Evolutionary conservation across 2,797 vertebrate genomes (phyloP).

Genomic region (Morus bassanus): DNA sequence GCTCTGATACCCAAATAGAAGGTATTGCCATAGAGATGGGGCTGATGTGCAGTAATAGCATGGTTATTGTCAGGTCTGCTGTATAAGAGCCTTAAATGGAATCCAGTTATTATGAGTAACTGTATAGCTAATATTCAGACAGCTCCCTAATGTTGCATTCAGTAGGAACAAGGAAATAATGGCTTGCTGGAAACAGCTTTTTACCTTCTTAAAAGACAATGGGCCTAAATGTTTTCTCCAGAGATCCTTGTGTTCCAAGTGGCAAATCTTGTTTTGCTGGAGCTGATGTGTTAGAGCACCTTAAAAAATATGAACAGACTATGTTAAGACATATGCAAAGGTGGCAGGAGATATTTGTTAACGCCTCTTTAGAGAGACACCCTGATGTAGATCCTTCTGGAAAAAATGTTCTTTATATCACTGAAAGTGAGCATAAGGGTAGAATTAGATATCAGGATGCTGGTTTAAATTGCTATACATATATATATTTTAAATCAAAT

Average conservation of each 20-base stretch:
- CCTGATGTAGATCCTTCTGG: rapidly evolving
- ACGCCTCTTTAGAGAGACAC: not conserved
- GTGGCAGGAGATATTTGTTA: not conserved
- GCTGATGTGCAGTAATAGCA: not conserved
- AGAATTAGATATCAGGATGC: not conserved
- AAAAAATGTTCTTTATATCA: not conserved
- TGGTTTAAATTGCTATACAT: not conserved
- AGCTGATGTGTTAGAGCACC: not conserved
- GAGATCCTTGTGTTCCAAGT: not conserved
- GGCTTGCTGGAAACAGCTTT: not conserved
- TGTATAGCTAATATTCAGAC: not conserved
- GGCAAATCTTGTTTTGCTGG: not conserved
- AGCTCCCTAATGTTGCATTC: not conserved
- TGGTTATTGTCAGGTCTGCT: not conserved
- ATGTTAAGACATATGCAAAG: not conserved
- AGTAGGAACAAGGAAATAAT: not conserved
- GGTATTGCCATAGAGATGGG: not conserved
- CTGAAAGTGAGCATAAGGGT: not conserved
- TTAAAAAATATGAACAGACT: not conserved
- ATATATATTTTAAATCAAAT: not conserved
- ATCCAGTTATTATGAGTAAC: not conserved
- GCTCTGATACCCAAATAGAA: not conserved
- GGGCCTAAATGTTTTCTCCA: not conserved
- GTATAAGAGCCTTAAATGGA: not conserved
- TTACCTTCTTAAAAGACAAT: not conserved